Conservation (phyloP, 2,113 vertebrate genomes). For the Rhinopomastus cyanomelas region DNA sequence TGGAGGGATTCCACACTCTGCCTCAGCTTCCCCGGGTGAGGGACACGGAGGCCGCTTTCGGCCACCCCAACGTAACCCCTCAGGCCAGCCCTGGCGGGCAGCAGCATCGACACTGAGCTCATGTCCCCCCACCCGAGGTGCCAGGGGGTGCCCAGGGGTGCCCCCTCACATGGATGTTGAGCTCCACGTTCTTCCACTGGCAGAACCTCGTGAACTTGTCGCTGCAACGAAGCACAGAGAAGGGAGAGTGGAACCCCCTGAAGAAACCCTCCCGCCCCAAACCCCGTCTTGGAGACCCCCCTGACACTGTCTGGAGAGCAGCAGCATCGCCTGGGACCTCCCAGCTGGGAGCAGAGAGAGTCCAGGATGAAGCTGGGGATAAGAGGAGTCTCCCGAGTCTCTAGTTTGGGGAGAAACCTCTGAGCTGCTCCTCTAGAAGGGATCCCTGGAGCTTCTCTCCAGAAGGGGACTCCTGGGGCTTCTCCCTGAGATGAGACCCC, state of each 20-base stretch:
- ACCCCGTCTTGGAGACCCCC: neutral
- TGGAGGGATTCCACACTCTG: neutral
- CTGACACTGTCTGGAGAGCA: neutral
- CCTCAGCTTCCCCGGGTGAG: neutral
- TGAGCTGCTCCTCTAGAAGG: too few species aligned
- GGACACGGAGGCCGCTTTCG: neutral
- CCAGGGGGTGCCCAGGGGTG: neutral
- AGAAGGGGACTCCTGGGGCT: too few species aligned
- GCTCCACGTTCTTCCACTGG: slow-evolving; percentile 82
- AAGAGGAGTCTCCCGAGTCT: neutral
- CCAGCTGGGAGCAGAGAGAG: neutral
- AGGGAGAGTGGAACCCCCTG: neutral
- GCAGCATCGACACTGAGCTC: neutral
- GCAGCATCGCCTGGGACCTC: accelerated
- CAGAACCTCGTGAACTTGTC: slow-evolving; percentile 81
- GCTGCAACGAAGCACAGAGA: slow-evolving; percentile 52
- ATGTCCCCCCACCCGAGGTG: neutral
- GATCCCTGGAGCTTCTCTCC: too few species aligned
- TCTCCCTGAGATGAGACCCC: too few species aligned
- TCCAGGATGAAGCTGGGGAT: neutral
- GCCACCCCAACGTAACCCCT: neutral
- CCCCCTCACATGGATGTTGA: slow-evolving; percentile 80
- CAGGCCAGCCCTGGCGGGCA: neutral
- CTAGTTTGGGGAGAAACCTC: neutral
- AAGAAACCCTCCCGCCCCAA: neutral